These are phyloP conservation scores for Potamilus streckersoni DNA, from an alignment of 1,140 invertebrate genomes.

Conservation along the genomic window DNA sequence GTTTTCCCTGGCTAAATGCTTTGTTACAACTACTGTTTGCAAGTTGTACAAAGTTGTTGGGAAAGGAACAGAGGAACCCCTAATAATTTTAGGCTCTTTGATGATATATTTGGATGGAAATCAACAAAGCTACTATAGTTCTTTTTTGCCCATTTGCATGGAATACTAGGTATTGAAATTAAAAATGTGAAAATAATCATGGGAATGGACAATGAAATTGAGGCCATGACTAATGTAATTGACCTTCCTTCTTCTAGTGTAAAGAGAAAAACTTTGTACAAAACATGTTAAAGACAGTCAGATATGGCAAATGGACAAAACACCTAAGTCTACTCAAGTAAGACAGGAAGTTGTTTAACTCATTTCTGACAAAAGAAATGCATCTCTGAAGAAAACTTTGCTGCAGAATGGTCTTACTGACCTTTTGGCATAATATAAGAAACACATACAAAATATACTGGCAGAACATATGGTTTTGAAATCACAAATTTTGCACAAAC, in stretches of 20 bases:
- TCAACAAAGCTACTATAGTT: conserved; percentile 8
- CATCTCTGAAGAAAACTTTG: neutral
- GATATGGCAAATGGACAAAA: conserved; percentile 18
- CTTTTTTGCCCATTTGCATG: conserved; percentile 22
- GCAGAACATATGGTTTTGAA: neutral
- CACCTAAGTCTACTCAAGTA: neutral
- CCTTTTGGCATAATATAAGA: neutral
- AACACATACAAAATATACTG: neutral
- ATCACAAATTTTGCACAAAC: conserved; percentile 6
- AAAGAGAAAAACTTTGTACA: conserved; percentile 8
- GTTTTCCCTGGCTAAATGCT: conserved; percentile 22
- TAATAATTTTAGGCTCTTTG: conserved; percentile 21
- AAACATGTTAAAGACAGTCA: conserved; percentile 34
- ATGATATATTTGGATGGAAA: conserved; percentile 29
- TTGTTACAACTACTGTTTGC: conserved; percentile 23
- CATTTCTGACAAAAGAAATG: conserved; percentile 5
- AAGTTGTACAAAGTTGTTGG: conserved; percentile 10
- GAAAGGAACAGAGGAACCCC: conserved; percentile 12
- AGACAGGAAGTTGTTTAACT: neutral
- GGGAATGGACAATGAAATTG: conserved; percentile 27
- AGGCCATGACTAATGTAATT: conserved; percentile 26
- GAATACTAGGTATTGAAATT: neutral
- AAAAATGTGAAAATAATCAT: conserved; percentile 1
- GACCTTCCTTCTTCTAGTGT: conserved; percentile 14
- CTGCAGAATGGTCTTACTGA: neutral